Base-by-base conservation (phyloP, 2,113 vertebrate genomes). In the Hippocampus zosterae region DNA sequence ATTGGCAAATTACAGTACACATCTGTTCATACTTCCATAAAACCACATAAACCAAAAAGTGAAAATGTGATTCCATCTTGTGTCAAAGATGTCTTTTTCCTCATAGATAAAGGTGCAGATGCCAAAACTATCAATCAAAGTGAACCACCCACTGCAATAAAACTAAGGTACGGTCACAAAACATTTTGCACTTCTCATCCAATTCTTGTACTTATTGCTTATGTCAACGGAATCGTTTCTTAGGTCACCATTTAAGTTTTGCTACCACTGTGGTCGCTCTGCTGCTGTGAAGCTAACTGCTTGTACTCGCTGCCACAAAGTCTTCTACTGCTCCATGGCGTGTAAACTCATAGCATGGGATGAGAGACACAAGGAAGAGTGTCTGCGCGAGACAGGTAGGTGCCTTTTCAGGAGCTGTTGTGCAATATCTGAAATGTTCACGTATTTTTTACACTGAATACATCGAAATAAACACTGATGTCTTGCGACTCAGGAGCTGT, bases 241-340 rank as follows among this genome's bases (percentile, higher is more conserved):
- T 72, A 94, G 93, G 55, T 70, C 84, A 9, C 83, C 84, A 0
- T 92, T 93, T 72, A 94, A 88, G 76, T 95, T 92, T 87, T 96
- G 95, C 84, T 92, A 84, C 67, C 85, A 92, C 41, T 95, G 95
- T 1, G 93, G 95, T 1, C 92, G 93, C 41, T 94, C 94, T 0
- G 62, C 87, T 0, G 91, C 84, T 0, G 90, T 96, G 63, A 87
- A 80, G 42, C 88, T 95, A 13, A 56, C 55, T 0, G 73, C 86
- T 0, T 96, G 94, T 52, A 62, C 37, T 3, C 89, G 82, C 65
- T 95, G 95, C 78, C 90, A 79, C 0, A 83, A 86, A 21, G 87
- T 94, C 41, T 90, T 89, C 79, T 93, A 89, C 73, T 95, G 95
- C 83, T 92, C 93, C 83, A 91, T 85, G 62, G 33, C 27, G 53